Base-by-base conservation (phyloP, 2,113 vertebrate genomes). In the Hippocampus comes region DNA sequence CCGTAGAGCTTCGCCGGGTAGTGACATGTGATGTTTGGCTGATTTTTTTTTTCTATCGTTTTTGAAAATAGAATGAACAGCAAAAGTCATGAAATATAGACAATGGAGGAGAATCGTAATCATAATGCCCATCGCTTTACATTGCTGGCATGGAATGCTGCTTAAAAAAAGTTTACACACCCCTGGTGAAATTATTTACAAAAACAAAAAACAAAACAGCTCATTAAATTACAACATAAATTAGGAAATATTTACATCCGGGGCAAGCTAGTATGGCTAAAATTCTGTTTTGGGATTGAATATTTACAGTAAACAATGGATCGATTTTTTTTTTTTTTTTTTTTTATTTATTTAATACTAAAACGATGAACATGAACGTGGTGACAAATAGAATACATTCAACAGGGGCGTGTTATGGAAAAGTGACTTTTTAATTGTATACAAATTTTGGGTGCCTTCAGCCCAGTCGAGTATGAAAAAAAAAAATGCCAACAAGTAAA, bases 191-290 rank as follows among this genome's bases (percentile, higher is more conserved):
- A 93, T 79, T 97, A 98, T 98, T 94, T 98, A 98, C 96, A 98
- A 87, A 94, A 93, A 91, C 91, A 78, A 87, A 72, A 80, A 82
- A 87, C 5, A 85, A 65, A 65, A 48, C 94, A 91, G 92, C 94
- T 93, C 93, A 92, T 99, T 98, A 98, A 99, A 97, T 99, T 98
- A 98, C 92, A 92, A 95, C 94, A 98, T 98, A 98, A 98, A 98
- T 99, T 96, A 97, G 86, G 91, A 93, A 91, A 93, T 96, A 97
- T 98, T 94, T 98, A 98, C 96, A 99, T 92, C 91, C 88, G 43
- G 93, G 17, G 89, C 74, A 79, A 88, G 79, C 86, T 77, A 89
- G 89, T 89, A 89, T 88, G 90, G 89, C 91, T 89, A 90, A 91
- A 86, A 81, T 85, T 86, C 74, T 87, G 85, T 82, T 81, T 89